Base-by-base conservation (phyloP, 2,888 invertebrate species). In the Odontothrips loti region DNA sequence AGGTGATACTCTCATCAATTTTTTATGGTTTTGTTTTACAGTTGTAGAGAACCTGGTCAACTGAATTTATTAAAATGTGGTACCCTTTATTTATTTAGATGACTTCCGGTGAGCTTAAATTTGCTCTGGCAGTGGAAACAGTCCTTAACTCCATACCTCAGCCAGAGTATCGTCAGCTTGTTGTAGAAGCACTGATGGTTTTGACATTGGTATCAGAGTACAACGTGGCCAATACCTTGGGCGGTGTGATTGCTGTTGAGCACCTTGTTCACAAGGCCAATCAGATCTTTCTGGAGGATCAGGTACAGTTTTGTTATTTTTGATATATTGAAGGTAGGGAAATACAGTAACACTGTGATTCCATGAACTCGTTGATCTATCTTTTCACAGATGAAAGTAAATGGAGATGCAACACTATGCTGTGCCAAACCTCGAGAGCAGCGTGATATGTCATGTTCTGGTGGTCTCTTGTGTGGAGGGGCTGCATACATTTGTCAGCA, bases 71-170 rank as follows among this genome's bases (percentile, higher is more conserved):
- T 43, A 4, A 43, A 43, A 43, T 80, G 75, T 43, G 11, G 51
- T 29, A 78, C 79, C 79, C 27, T 79, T 79, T 17, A 58, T n/a
- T 17, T 81, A 79, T 75, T 78, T 85, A 91, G 92, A 99, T 99
- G 99, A 99, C 99, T 0, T 92, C 98, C 0, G 98, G 98, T 78
- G 99, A 99, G 89, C 88, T 99, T 85, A 99, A 99, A 89, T 99
- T 99, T 88, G 99, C 99, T 0, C 89, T 99, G 23, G 96, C 97
- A 81, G 98, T 99, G 0, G 99, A 99, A 88, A 95, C 97, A 1
- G 98, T 98, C 3, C 89, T 99, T 80, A 99, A 99, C 87, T 94
- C 95, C 80, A 98, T 99, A 85, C 97, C 98, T 0, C 98, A 99
- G 87, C 99, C 99, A 0, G 99, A 99, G 87, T 99, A 99, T 88